Percentiles rank a stretch among this genome's conserved stretches.
phyloP scores from a whole-genome alignment of 1,140 invertebrate species.

The Drosophila kikkawai region DNA sequence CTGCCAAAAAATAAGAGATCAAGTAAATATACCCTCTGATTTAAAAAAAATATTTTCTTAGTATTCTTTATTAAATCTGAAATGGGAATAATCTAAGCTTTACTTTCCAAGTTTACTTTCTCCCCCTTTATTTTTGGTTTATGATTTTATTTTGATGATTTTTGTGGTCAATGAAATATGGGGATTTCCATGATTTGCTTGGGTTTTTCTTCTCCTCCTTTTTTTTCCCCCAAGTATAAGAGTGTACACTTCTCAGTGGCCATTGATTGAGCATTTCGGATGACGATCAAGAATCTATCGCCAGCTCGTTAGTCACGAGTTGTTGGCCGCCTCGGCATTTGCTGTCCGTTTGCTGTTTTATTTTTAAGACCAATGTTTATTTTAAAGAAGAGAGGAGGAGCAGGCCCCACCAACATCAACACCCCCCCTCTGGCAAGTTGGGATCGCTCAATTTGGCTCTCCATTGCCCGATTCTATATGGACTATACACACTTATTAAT shows the following conservation, averaged over 20 bases:
- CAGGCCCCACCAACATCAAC: not conserved
- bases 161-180: not conserved
- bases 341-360: constrained; percentile 30
- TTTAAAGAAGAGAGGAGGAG: constrained; percentile 54
- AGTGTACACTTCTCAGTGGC: not conserved
- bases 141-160: not conserved
- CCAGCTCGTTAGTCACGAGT: constrained; percentile 71
- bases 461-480: constrained; percentile 46
- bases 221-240: not conserved
- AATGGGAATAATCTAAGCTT: too few relatives aligned
- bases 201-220: not conserved
- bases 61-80: too few relatives aligned
- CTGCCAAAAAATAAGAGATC: not conserved
- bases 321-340: constrained; percentile 50
- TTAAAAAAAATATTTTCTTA: too few relatives aligned
- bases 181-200: not conserved
- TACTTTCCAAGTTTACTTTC: not conserved
- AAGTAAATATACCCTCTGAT: not conserved
- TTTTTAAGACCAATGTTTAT: constrained; percentile 67
- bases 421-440: constrained; percentile 5
- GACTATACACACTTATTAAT: constrained; percentile 74
- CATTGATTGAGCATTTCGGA: constrained; percentile 8
- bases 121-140: not conserved
- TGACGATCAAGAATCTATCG: constrained; percentile 45
- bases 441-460: constrained; percentile 1